phyloP scores from a whole-genome alignment of 1,140 invertebrate genomes.

The Ridgeia piscesae region DNA sequence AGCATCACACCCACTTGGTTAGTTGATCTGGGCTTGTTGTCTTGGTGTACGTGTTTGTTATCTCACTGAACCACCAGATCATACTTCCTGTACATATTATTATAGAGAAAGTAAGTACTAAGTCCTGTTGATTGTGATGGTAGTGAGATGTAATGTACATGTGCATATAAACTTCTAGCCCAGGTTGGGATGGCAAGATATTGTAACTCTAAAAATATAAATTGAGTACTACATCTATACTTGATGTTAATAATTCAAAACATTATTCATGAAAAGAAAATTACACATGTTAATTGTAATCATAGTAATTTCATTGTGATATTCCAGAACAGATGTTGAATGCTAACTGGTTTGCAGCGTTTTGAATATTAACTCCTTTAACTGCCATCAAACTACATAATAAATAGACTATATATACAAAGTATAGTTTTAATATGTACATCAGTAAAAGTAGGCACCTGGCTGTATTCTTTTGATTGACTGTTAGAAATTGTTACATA shows the following conservation, averaged over 20 bases:
- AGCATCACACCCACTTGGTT: neutral
- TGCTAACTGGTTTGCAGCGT: neutral
- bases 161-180: neutral
- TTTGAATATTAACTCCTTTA: too few species aligned
- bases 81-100: neutral
- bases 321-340: neutral
- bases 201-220: too few species aligned
- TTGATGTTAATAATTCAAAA: too few species aligned
- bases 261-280: neutral
- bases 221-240: too few species aligned
- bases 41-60: neutral
- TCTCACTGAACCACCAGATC: neutral
- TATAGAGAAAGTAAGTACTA: slow-evolving; percentile 4
- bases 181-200: too few species aligned
- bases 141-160: neutral
- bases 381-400: too few species aligned
- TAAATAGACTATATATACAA: neutral
- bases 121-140: neutral
- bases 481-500: neutral
- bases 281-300: neutral
- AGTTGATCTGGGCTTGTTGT: neutral
- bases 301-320: neutral
- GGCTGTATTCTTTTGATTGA: neutral
- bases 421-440: too few species aligned
- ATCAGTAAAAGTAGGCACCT: neutral